Evolutionary conservation across 37 sponge, comb jelly and placozoan species (phyloP).

Genomic region (Amphimedon queenslandica): DNA sequence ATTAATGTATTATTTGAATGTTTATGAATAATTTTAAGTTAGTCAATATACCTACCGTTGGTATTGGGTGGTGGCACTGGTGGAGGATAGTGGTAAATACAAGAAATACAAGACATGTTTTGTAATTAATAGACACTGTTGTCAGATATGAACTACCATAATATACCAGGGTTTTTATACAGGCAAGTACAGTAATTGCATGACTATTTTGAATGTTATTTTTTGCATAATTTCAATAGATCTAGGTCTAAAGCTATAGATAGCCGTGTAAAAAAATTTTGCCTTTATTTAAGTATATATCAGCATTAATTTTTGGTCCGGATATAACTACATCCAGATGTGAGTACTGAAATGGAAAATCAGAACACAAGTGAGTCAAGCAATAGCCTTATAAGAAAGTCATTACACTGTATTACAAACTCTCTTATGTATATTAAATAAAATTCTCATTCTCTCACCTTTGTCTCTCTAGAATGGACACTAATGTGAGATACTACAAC

Average conservation of each 20-base stretch:
- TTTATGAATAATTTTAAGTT: conserved; percentile 94
- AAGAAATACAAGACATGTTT: conserved; percentile 97
- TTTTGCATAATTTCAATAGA: conserved; percentile 94
- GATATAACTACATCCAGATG: conserved; percentile 95
- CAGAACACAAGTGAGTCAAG: conserved; percentile 89
- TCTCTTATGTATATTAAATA: too few species aligned
- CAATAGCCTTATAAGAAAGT: too few species aligned
- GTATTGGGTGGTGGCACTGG: conserved; percentile 97
- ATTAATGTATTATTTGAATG: too few species aligned
- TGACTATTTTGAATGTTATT: not conserved
- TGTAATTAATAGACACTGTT: conserved; percentile 75
- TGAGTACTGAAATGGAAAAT: conserved; percentile 90
- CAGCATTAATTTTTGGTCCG: conserved; percentile 93
- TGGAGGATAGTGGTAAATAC: conserved; percentile 90
- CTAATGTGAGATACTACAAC: too few species aligned
- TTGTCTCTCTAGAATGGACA: too few species aligned
- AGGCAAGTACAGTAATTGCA: conserved; percentile 64
- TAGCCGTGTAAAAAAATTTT: too few species aligned
- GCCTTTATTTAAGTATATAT: too few species aligned
- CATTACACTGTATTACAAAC: too few species aligned
- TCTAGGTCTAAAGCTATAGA: too few species aligned
- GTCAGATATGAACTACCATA: conserved; percentile 93
- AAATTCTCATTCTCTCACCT: too few species aligned
- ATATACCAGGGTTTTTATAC: too few species aligned
- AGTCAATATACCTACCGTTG: conserved; percentile 86